Evolutionary conservation across 2,888 invertebrate genomes (phyloP).

Genomic region (Drosophila kanekoi): DNA sequence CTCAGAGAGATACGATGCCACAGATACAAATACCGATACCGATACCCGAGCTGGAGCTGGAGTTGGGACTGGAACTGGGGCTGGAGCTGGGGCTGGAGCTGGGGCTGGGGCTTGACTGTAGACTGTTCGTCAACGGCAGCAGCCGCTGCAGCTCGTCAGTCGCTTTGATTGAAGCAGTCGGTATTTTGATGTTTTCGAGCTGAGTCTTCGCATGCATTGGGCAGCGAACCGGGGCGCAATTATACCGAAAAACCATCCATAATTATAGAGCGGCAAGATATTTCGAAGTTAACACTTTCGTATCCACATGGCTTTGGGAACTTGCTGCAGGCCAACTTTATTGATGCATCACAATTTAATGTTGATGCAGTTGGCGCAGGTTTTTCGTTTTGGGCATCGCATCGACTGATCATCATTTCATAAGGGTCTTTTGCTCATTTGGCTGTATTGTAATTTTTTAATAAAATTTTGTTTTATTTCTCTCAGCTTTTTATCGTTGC

Average conservation of each 20-base stretch:
- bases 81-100: constrained; percentile 6
- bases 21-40: constrained; percentile 35
- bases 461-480: constrained; percentile 63
- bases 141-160: constrained; percentile 58
- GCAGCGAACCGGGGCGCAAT: constrained; percentile 71
- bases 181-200: constrained; percentile 12
- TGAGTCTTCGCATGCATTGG: constrained; percentile 18
- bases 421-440: constrained; percentile 39
- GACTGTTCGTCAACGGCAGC: constrained; percentile 61
- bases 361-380: constrained; percentile 64
- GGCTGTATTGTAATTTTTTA: constrained; percentile 73
- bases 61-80: constrained; percentile 3
- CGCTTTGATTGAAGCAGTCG: constrained; percentile 75
- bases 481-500: constrained; percentile 40
- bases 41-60: constrained; percentile 32
- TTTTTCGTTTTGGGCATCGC: constrained; percentile 18
- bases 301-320: constrained; percentile 77
- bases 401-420: constrained; percentile 64
- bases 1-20: constrained; percentile 26
- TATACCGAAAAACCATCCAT: constrained; percentile 82
- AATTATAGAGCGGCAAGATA: constrained; percentile 84
- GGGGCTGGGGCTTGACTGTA: constrained; percentile 4
- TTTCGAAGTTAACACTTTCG: constrained; percentile 85
- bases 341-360: constrained; percentile 81
- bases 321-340: constrained; percentile 80